Conservation (phyloP, 2,797 vertebrate species). For the Tokudaia muenninki region DNA sequence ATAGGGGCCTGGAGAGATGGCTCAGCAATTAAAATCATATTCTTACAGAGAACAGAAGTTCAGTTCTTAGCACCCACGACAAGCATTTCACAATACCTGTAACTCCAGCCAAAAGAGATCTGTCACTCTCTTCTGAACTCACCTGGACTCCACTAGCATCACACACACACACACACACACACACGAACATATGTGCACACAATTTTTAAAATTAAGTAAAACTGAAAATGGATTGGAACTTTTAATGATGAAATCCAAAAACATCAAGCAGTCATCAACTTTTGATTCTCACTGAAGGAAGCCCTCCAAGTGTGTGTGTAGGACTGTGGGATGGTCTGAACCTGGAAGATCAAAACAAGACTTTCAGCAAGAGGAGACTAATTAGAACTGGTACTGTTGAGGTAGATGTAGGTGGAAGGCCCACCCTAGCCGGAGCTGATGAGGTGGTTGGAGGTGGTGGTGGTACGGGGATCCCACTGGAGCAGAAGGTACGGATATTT, state of each 20-base stretch:
- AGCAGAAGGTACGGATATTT: neutral
- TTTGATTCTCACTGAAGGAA: neutral
- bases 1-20: neutral
- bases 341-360: neutral
- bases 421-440: neutral
- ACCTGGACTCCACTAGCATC: neutral
- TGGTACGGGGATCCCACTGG: rapidly evolving
- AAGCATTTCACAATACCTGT: neutral
- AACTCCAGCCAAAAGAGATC: neutral
- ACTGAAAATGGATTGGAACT: neutral
- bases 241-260: neutral
- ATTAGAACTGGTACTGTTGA: neutral
- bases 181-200: neutral
- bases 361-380: conserved; percentile 12
- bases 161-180: neutral
- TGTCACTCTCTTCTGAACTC: neutral
- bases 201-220: neutral
- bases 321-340: neutral
- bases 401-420: neutral
- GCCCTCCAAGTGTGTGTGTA: neutral
- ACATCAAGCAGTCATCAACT: neutral
- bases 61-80: neutral
- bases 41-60: neutral
- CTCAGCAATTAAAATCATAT: neutral
- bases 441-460: rapidly evolving